Evolutionary conservation across 1,140 invertebrate species (phyloP), one percentile per base, ranked within the genome.

Genomic region (Ctenoplectra terminalis): DNA sequence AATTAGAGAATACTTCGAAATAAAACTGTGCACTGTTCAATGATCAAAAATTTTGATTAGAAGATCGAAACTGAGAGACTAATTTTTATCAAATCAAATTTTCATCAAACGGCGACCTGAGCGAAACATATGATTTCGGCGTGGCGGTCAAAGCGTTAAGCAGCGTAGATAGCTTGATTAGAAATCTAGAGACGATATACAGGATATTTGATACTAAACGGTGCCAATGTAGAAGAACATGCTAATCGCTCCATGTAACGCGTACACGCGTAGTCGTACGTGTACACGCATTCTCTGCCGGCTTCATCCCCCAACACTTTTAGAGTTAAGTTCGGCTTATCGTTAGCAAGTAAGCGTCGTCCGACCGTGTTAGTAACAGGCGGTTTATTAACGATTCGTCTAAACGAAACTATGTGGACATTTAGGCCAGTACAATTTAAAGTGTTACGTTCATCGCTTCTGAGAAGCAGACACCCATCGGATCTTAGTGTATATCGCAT

Each of bases 391-490:
- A 63, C 31, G 15, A 73, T 80, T 73, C 67, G 43, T 60, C 23
- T 40, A 60, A 31, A 6, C 77, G 46, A 61, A 43, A 34, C 34
- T 63, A 73, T 43, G 69, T 46, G 77, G 77, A 80, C 77, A 73
- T 46, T 60, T 73, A 80, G 77, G 77, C 77, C 77, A 80, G 77
- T 80, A 73, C 31, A 8, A 71, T 40, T 48, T 58, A 26, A 54
- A 54, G 26, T 40, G 40, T 9, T 29, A 46, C 46, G 46, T 60
- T 31, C 11, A 6, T 31, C 76, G 56, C 69, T 71, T 48, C 34
- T 11, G 13, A 34, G 11, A 63, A 50, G 17, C 31, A 15, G 54
- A 60, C 13, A 54, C 20, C 20, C 46, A 48, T 31, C 26, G 7
- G 54, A 17, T 15, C 26, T n/a, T 29, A 15, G 20, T 58, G 29